Evolutionary conservation across 23 tunicate species (phyloP), one percentile per base, ranked within the genome.

Genomic region (Halocynthia aurantium): DNA sequence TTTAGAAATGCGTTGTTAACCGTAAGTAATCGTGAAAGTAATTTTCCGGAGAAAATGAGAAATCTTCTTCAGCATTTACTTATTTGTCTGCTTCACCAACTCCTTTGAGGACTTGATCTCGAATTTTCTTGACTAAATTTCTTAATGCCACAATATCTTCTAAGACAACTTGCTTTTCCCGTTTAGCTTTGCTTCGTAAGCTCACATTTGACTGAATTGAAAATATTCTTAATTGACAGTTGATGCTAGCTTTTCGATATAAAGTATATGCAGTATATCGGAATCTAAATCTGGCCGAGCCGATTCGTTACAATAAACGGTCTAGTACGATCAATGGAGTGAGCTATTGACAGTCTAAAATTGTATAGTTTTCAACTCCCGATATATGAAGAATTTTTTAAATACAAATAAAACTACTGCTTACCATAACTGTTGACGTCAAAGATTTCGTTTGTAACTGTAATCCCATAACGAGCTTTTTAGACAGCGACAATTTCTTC

Each of bases 371-470:
- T 31, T 31, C 44, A 31, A 31, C 4, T 31, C 44, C 44, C 44
- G 44, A 31, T 31, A 4, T 0, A 31, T 31, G 44, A 1, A 31
- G 4, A 31, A 31, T 31, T 31, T 31, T 31, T 4, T 4, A 31
- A 31, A 31, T 31, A 4, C 44, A 31, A 31, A 31, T 31, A 1
- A 31, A 31, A 31, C 44, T 0, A n/a, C 51, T 5, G 5, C 78
- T 18, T 4, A 74, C 78, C 78, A 54, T 74, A 0, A 74, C 78
- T 21, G 56, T 64, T 17, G 56, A 22, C 19, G 78, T 74, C 57
- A 74, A 56, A 8, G 60, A 22, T 74, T 74, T 74, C 57, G 56
- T 74, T n/a, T 74, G 78, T 64, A 54, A 22, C 56, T 74, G 78
- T 31, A 51, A 44, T 7, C 64, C 55, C 19, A 64, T 19, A 7